A percentile compares a stretch with the other conserved stretches of the same genome.
phyloP scores from a whole-genome alignment of 1,140 invertebrate species.

The Stratiolaelaps scimitus region DNA sequence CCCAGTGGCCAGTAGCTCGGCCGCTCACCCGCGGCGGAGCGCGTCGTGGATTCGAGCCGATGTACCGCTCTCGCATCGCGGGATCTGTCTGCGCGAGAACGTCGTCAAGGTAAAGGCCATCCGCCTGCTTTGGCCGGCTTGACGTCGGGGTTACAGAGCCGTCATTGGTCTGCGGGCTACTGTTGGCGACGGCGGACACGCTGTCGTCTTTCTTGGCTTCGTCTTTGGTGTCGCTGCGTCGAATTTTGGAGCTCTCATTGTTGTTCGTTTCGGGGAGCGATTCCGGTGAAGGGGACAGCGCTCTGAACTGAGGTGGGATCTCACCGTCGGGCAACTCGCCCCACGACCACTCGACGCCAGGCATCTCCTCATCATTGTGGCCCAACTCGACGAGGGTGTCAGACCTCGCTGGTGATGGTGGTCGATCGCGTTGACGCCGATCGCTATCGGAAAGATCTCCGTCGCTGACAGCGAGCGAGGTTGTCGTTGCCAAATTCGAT shows the following conservation, averaged over 20 bases:
- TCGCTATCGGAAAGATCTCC: slow-evolving; percentile 18
- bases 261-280: slow-evolving; percentile 28
- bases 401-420: slow-evolving; percentile 58
- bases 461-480: slow-evolving; percentile 5
- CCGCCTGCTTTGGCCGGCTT: slow-evolving; percentile 49
- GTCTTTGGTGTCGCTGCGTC: too few species aligned
- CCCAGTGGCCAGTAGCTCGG: slow-evolving; percentile 47
- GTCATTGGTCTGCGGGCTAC: too few species aligned
- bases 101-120: slow-evolving; percentile 86
- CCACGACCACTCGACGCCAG: slow-evolving; percentile 71
- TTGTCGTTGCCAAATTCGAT: too few species aligned
- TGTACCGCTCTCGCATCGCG: slow-evolving; percentile 5
- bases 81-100: slow-evolving; percentile 41
- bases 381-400: slow-evolving; percentile 75
- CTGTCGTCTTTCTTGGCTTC: too few species aligned
- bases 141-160: slow-evolving; percentile 41
- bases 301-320: slow-evolving; percentile 6
- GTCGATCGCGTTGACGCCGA: slow-evolving; percentile 1
- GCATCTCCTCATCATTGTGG: slow-evolving; percentile 41
- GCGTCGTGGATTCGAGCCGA: background rate
- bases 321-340: slow-evolving; percentile 65
- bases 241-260: background rate
- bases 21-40: background rate
- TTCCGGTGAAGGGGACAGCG: slow-evolving; percentile 38
- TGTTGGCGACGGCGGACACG: too few species aligned